These are phyloP conservation scores for Athalia rosae DNA, from an alignment of 2,888 invertebrate genomes.

Conservation along the genomic window DNA sequence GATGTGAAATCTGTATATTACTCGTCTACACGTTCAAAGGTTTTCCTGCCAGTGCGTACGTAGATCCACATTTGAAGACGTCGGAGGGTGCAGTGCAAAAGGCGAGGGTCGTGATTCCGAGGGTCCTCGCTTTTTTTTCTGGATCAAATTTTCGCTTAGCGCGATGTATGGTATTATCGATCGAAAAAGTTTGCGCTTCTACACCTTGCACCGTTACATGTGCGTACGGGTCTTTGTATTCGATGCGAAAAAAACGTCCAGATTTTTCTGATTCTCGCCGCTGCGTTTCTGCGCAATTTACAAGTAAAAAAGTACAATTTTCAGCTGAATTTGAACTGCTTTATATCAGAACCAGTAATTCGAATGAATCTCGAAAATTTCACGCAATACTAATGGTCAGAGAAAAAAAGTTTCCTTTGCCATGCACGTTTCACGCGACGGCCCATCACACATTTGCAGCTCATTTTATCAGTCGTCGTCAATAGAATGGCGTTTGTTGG, in stretches of 20 bases:
- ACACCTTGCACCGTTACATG: not conserved
- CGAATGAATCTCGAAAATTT: too few species aligned
- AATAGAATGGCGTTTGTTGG: not conserved
- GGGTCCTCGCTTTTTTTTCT: not conserved
- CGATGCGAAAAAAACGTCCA: too few species aligned
- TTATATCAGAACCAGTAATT: too few species aligned
- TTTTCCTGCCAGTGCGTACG: not conserved
- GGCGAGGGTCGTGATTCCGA: not conserved
- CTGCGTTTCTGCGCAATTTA: too few species aligned
- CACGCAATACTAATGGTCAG: too few species aligned
- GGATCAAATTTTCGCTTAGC: slow-evolving; percentile 21
- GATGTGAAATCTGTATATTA: slow-evolving; percentile 24
- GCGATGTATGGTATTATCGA: slow-evolving; percentile 1
- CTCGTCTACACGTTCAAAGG: not conserved
- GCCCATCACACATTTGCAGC: not conserved
- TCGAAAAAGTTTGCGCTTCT: slow-evolving; percentile 6
- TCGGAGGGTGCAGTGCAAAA: not conserved
- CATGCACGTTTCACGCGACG: too few species aligned
- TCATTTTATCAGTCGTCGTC: slow-evolving; percentile 11
- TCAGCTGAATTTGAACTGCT: too few species aligned
- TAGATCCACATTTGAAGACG: slow-evolving; percentile 3
- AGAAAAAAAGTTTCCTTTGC: too few species aligned
- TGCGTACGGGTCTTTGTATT: too few species aligned
- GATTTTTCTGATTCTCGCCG: too few species aligned
- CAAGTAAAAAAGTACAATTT: too few species aligned